These are phyloP conservation scores for Drosophila lowei DNA, from an alignment of 1,140 invertebrate species.

Conservation along the genomic window DNA sequence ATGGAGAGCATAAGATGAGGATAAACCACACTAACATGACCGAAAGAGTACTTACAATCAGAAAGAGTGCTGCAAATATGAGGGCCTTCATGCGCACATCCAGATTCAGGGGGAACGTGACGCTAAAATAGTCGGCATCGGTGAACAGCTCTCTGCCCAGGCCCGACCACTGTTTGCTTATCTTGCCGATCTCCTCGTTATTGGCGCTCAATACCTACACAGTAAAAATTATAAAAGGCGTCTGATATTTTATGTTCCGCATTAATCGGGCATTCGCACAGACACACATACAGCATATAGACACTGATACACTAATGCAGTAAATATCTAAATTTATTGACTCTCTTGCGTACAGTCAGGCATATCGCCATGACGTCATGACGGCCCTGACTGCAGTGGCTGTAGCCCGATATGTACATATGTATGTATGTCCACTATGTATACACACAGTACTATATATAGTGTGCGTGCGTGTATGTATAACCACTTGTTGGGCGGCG, in stretches of 20 bases:
- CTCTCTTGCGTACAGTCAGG: slow-evolving; percentile 45
- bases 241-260: slow-evolving; percentile 20
- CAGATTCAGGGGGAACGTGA: slow-evolving; percentile 61
- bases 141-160: slow-evolving; percentile 64
- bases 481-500: slow-evolving; percentile 47
- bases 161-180: slow-evolving; percentile 68
- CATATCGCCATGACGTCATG: slow-evolving; percentile 59
- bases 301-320: slow-evolving; percentile 5
- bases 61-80: slow-evolving; percentile 58
- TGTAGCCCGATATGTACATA: slow-evolving; percentile 18
- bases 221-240: neutral
- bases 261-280: slow-evolving; percentile 27
- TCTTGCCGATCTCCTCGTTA: slow-evolving; percentile 66
- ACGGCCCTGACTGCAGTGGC: slow-evolving; percentile 26
- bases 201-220: slow-evolving; percentile 64
- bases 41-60: slow-evolving; percentile 50
- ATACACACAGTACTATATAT: neutral
- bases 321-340: slow-evolving; percentile 46
- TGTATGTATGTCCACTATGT: neutral
- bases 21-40: neutral
- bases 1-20: neutral
- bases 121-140: slow-evolving; percentile 67
- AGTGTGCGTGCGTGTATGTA: slow-evolving; percentile 14
- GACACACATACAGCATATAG: slow-evolving; percentile 6
- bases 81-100: slow-evolving; percentile 74